phyloP scores from a whole-genome alignment of 2,888 invertebrate genomes.

The Drosophila setosimentum region DNA sequence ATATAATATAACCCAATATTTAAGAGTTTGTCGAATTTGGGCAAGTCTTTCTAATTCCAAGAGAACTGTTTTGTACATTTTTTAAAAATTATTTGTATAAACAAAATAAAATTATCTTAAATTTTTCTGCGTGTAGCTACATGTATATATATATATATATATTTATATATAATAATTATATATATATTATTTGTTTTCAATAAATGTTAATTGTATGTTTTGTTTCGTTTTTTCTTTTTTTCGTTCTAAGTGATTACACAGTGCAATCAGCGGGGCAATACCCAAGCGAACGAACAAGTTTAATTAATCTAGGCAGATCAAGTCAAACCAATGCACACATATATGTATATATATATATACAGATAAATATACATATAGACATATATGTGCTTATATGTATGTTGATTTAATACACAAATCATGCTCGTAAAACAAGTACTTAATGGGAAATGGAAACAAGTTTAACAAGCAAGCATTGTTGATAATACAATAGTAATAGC shows the following conservation, averaged over 20 bases:
- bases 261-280: constrained; percentile 46
- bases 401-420: constrained; percentile 15
- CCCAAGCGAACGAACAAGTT: constrained; percentile 51
- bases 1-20: not conserved
- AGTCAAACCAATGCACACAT: constrained; percentile 12
- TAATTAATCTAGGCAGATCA: constrained; percentile 29
- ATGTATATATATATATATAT: not conserved
- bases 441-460: constrained; percentile 21
- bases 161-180: too few species aligned
- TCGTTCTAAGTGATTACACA: constrained; percentile 19
- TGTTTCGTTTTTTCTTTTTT: constrained; percentile 7
- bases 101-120: not conserved
- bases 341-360: constrained; percentile 3
- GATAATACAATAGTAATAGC: not conserved
- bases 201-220: constrained; percentile 4
- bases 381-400: too few species aligned
- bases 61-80: not conserved
- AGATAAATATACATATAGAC: not conserved
- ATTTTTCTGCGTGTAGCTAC: not conserved
- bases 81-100: too few species aligned
- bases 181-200: constrained; percentile 20
- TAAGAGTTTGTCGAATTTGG: too few species aligned
- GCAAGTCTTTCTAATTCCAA: too few species aligned
- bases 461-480: not conserved
- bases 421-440: constrained; percentile 19